phyloP scores from a whole-genome alignment of 2,797 vertebrate species.

The Poeciliopsis paucimaculata region DNA sequence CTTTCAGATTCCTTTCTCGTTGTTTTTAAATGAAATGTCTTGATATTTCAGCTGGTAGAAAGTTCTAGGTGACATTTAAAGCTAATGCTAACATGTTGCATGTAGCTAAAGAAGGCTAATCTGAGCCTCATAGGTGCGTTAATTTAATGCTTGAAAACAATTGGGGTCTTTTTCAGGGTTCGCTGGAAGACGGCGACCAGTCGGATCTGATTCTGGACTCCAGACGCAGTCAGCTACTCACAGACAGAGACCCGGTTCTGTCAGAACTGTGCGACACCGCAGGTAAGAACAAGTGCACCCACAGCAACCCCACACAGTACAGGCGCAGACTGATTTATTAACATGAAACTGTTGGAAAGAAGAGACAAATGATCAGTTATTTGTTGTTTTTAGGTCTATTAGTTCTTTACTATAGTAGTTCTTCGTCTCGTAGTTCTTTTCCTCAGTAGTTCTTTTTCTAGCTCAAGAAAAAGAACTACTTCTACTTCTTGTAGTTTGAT shows the following conservation, averaged over 20 bases:
- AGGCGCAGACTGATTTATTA: background rate
- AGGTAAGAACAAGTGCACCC: constrained; percentile 57
- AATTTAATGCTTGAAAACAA: background rate
- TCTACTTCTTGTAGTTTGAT: background rate
- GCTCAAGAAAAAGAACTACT: background rate
- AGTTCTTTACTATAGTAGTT: background rate
- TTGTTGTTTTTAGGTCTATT: background rate
- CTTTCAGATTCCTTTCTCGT: background rate
- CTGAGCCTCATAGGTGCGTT: background rate
- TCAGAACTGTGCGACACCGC: constrained; percentile 68
- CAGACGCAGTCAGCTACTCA: constrained; percentile 68
- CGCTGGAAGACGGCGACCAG: constrained; percentile 60
- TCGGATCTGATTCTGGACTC: constrained; percentile 53
- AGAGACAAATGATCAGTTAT: background rate
- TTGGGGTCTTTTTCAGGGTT: constrained; percentile 64
- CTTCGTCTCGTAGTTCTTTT: background rate
- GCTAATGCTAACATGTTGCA: too few relatives aligned
- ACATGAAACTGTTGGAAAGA: background rate
- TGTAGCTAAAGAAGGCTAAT: too few relatives aligned
- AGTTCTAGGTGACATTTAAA: background rate
- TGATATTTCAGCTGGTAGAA: background rate
- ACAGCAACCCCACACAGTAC: background rate
- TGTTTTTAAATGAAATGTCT: background rate
- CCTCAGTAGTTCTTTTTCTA: background rate
- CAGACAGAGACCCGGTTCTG: constrained; percentile 79